Base-by-base conservation (phyloP, 2,113 vertebrate genomes). In the Fulica atra region DNA sequence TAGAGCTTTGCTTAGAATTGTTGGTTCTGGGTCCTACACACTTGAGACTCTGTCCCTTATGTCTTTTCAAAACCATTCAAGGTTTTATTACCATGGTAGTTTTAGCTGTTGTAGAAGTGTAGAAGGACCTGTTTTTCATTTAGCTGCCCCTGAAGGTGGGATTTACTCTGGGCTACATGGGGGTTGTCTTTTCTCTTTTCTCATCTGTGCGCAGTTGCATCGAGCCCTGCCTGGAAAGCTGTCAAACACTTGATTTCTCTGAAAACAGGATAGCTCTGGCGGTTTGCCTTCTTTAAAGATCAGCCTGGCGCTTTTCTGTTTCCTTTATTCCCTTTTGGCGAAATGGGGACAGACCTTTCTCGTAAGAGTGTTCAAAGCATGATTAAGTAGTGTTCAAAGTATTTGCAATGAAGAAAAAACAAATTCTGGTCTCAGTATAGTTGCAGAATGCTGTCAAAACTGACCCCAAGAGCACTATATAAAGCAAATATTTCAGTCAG, bases 381-480 rank as follows among this genome's bases (percentile, higher is more conserved):
- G 46, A 78, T 60, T 63, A 81, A 56, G 17, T n/a, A 54, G 38
- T 36, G 17, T 78, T 95, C 61, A 53, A 84, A 79, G 29, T 38
- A 81, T 60, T 84, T 88, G 40, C 50, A 73, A 29, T 29, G n/a
- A 80, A 91, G 23, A 29, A 79, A 83, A 84, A 64, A 26, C 5
- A 80, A 88, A 59, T 78, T 74, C n/a, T 71, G 10, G 18, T 71
- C 48, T 83, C 33, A 16, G 7, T 46, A 11, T 76, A 53, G 29
- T 57, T 63, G n/a, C 28, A 86, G 68, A 88, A 72, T 36, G 42
- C 59, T 92, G 68, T 86, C 54, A 92, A 88, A 92, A 54, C 31
- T 82, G n/a, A 33, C 51, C 15, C 21, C 8, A 82, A 57, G 26
- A 64, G 26, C 53, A 65, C 31, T 80, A 54, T 61, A 54, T 46